phyloP scores from a whole-genome alignment of 2,113 vertebrate genomes.

The Pan paniscus region DNA sequence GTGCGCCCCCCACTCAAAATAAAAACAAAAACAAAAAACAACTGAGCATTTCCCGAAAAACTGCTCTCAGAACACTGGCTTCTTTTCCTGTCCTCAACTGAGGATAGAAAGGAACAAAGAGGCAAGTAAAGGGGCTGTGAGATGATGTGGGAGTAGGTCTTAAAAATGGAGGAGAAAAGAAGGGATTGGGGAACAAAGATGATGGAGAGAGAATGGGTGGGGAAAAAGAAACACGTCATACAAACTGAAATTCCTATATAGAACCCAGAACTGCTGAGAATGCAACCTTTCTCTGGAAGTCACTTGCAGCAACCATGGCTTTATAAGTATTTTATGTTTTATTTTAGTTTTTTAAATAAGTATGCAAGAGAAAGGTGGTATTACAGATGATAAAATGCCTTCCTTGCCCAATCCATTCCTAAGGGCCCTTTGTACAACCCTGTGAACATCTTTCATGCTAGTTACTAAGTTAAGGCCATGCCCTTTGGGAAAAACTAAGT shows the following conservation, averaged over 20 bases:
- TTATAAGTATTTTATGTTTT: neutral
- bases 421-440: neutral
- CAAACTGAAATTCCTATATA: neutral
- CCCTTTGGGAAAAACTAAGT: neutral
- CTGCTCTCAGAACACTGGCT: neutral
- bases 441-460: neutral
- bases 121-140: neutral
- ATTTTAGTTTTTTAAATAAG: neutral
- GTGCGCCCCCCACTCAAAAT: neutral
- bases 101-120: neutral
- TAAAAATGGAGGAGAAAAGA: neutral
- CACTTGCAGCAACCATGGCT: fast-evolving
- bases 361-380: neutral
- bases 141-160: neutral
- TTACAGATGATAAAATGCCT: neutral
- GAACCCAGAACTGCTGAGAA: neutral
- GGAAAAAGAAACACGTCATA: neutral
- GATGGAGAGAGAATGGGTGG: neutral
- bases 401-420: neutral
- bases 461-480: neutral
- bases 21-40: neutral
- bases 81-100: neutral
- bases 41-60: neutral
- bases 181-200: neutral
- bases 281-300: neutral